Evolutionary conservation across 2,888 invertebrate genomes (phyloP).

Genomic region (Microplitis deprimator): DNA sequence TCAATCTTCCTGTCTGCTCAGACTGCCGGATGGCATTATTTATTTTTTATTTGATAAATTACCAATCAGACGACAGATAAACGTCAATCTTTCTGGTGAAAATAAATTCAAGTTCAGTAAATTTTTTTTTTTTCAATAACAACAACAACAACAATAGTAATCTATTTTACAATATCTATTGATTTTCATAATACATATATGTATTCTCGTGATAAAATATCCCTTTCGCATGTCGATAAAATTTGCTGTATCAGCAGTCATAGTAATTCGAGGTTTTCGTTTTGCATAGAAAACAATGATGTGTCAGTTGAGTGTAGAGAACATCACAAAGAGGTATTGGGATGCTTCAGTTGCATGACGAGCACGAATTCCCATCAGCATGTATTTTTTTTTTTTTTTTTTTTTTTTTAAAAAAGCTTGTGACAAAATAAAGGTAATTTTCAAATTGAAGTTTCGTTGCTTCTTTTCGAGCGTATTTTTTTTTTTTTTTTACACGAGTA

Average conservation of each 20-base stretch:
- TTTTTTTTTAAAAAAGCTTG: not conserved
- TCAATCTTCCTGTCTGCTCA: not conserved
- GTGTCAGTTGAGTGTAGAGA: not conserved
- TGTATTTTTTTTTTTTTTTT: not conserved
- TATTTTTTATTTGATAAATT: not conserved
- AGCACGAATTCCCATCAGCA: conserved; percentile 11
- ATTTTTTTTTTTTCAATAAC: not conserved
- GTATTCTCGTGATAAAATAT: not conserved
- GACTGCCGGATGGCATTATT: not conserved
- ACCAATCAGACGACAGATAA: conserved; percentile 13
- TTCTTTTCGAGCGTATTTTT: not conserved
- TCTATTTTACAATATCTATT: conserved; percentile 7
- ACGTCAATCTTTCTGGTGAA: conserved; percentile 2
- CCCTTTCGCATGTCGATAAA: conserved; percentile 15
- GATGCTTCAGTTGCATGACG: conserved; percentile 17
- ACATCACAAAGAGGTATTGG: not conserved
- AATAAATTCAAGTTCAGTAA: not conserved
- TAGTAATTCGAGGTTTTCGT: conserved; percentile 15
- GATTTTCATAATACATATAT: not conserved
- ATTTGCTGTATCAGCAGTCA: conserved; percentile 17
- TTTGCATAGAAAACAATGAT: conserved; percentile 19
- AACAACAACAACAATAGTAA: not conserved
- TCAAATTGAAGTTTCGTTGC: not conserved
- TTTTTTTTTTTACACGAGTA: not conserved
- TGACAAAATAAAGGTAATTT: conserved; percentile 9